Evolutionary conservation across 2,888 invertebrate genomes (phyloP).

Genomic region (Erebia epiphron): DNA sequence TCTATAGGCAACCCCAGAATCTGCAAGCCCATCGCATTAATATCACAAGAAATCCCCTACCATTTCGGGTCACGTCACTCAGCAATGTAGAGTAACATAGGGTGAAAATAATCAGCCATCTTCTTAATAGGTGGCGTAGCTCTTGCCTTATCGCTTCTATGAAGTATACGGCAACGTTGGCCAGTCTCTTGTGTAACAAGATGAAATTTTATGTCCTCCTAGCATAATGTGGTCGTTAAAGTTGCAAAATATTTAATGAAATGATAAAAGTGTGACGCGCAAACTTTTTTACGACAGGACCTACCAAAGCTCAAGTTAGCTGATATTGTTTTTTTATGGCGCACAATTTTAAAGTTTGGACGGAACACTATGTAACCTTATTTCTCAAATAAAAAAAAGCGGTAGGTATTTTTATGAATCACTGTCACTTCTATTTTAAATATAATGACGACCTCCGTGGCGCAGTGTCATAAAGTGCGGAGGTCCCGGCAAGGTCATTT

Average conservation of each 20-base stretch:
- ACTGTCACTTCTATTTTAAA: no score
- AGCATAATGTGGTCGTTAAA: constrained; percentile 36
- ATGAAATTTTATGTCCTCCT: constrained; percentile 31
- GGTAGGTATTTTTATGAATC: no score
- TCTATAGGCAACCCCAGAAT: background rate
- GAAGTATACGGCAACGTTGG: background rate
- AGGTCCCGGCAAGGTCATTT: no score
- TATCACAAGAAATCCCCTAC: background rate
- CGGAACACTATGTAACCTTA: background rate
- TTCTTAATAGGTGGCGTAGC: background rate
- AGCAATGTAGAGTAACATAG: no score
- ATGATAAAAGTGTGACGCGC: constrained; percentile 33
- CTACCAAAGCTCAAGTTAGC: constrained; percentile 20
- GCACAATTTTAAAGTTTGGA: background rate
- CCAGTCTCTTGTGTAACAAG: constrained; percentile 16
- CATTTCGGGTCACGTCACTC: background rate
- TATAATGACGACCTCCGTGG: no score
- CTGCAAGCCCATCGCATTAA: no score
- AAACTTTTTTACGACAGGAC: constrained; percentile 24
- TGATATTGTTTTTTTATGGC: constrained; percentile 9
- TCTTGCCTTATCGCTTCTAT: background rate
- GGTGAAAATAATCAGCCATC: no score
- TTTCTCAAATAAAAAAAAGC: background rate
- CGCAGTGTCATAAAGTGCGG: no score
- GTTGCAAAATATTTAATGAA: constrained; percentile 36